These are phyloP conservation scores for Syngnathus typhle DNA, from an alignment of 2,113 vertebrate genomes.

Conservation along the genomic window DNA sequence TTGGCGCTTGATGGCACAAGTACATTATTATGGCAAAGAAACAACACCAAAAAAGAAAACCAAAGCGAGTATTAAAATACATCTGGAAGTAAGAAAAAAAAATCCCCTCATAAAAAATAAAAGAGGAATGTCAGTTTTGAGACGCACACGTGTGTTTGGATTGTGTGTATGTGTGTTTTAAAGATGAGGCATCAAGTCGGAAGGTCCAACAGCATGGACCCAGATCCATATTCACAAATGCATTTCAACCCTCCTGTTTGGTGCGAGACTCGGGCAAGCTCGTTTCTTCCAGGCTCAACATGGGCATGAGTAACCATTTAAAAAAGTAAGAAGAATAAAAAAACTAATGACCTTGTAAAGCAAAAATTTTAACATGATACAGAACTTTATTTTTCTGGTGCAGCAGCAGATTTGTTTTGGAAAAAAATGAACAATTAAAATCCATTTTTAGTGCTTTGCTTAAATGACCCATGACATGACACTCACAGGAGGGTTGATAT, in stretches of 20 bases:
- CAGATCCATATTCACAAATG: constrained; percentile 67
- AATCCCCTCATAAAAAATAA: constrained; percentile 26
- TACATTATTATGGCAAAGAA: constrained; percentile 35
- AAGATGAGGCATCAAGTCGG: constrained; percentile 66
- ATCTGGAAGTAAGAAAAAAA: constrained; percentile 38
- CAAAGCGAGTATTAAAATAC: constrained; percentile 59
- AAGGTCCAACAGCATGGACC: constrained; percentile 57
- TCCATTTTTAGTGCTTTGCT: background rate
- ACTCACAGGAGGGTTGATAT: background rate
- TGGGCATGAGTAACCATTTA: too few species aligned
- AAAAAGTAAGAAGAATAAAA: too few species aligned
- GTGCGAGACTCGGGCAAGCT: background rate
- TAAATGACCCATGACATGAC: background rate
- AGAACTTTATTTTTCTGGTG: too few species aligned
- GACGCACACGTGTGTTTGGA: constrained; percentile 29
- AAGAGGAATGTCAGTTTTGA: constrained; percentile 64
- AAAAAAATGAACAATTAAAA: background rate
- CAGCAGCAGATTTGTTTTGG: too few species aligned
- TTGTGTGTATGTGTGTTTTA: constrained; percentile 32
- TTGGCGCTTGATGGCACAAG: constrained; percentile 59
- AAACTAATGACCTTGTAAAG: too few species aligned
- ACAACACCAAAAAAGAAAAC: constrained; percentile 38
- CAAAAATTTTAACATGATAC: too few species aligned
- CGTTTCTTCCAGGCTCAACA: background rate
- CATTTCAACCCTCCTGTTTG: constrained; percentile 29